phyloP scores from a whole-genome alignment of 2,797 vertebrate genomes.

The Pterois miles region DNA sequence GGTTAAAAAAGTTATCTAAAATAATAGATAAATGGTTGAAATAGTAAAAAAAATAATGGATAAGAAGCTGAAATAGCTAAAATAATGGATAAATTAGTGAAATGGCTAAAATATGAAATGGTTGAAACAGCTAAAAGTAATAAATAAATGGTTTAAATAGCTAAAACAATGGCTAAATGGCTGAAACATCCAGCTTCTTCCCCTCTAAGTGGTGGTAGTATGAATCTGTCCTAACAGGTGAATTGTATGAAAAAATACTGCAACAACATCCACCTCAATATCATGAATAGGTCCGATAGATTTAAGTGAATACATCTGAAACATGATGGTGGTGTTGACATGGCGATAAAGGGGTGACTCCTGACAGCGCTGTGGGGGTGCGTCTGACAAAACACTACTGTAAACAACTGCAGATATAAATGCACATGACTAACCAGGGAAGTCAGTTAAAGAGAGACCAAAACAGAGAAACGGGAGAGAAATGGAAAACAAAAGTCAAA shows the following conservation, averaged over 20 bases:
- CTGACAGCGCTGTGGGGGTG: background rate
- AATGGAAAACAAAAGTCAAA: background rate
- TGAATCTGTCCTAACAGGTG: too few species aligned
- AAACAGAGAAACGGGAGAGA: background rate
- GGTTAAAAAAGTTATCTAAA: background rate
- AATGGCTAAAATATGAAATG: background rate
- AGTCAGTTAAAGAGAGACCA: background rate
- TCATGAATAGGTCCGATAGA: background rate
- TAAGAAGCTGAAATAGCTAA: background rate
- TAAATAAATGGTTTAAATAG: too few species aligned
- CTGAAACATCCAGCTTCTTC: background rate
- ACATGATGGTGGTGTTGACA: background rate
- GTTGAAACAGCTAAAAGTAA: background rate
- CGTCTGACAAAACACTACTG: background rate
- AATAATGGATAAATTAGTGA: background rate
- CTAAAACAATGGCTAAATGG: background rate
- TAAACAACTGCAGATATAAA: conserved; percentile 25
- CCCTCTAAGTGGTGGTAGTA: background rate
- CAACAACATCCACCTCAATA: background rate
- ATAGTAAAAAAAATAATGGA: background rate
- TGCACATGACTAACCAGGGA: background rate
- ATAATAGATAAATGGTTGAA: background rate
- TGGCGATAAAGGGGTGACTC: background rate
- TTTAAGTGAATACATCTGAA: background rate
- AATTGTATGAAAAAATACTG: too few species aligned